Evolutionary conservation across 2,888 invertebrate genomes (phyloP), one percentile per base, ranked within the genome.

Genomic region (Papilio demoleus): DNA sequence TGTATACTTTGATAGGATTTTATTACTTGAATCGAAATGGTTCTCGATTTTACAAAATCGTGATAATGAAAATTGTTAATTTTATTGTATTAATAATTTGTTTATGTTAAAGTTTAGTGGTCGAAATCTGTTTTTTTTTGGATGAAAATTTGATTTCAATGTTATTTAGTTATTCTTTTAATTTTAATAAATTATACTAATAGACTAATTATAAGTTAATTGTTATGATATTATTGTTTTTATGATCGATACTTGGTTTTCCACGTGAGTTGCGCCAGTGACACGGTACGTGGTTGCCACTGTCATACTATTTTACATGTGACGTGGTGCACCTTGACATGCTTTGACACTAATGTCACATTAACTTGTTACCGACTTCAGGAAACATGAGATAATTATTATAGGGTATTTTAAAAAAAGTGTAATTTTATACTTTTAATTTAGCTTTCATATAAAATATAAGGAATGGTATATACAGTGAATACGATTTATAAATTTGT

Each of bases 241-340:
- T 47, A 47, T 47, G 11, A 19, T 3, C 53, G 53, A 22, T 2
- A 14, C 8, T 27, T 53, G 8, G 27, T n/a, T 27, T 53, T 24
- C n/a, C 53, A 27, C 24, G 53, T 12, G 27, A 53, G 24, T 24
- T 50, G 14, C n/a, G 38, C 38, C 38, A 38, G 38, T 14, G 53
- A 27, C 27, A 53, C 53, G 53, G n/a, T 27, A n/a, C n/a, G 27
- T 45, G 19, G 42, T 19, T 24, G n/a, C 9, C 11, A 24, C 8
- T n/a, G 53, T 53, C 50, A n/a, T n/a, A 53, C 53, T n/a, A 34
- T 45, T 45, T 62, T n/a, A 45, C 47, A 62, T 22, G n/a, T 27
- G 11, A 59, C 27, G 68, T 27, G 31, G 60, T 11, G n/a, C 40
- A 40, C 68, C 68, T 68, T 68, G 68, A 65, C 68, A 68, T 47